Evolutionary conservation across 2,888 invertebrate genomes (phyloP).

Genomic region (Phrixothrix hirtus): DNA sequence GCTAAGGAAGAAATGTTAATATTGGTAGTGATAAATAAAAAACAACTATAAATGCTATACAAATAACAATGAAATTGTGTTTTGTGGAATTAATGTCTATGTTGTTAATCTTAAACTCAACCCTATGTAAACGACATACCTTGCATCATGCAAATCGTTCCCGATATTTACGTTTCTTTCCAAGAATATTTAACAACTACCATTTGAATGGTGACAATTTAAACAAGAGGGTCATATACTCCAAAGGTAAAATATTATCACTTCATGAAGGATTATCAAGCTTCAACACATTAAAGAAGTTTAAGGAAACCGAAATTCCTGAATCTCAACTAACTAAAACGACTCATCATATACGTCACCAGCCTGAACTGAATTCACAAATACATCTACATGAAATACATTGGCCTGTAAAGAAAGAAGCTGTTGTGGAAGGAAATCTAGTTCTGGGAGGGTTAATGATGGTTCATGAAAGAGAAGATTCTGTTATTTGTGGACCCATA

Average conservation of each 20-base stretch:
- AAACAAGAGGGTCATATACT: too few relatives aligned
- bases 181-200: background rate
- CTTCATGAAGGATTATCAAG: conserved; percentile 18
- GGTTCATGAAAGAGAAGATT: conserved; percentile 90
- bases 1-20: too few relatives aligned
- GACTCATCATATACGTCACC: conserved; percentile 25
- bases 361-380: conserved; percentile 17
- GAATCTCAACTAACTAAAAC: conserved; percentile 12
- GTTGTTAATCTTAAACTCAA: conserved; percentile 4
- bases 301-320: conserved; percentile 16
- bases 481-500: conserved; percentile 85
- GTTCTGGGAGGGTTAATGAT: conserved; percentile 92
- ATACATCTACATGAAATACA: conserved; percentile 41
- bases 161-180: background rate
- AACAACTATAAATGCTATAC: too few relatives aligned
- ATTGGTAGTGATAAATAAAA: too few relatives aligned
- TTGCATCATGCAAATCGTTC: conserved; percentile 7
- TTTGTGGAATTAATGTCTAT: conserved; percentile 3
- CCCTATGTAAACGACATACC: conserved; percentile 10
- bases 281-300: conserved; percentile 3
- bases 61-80: conserved; percentile 15
- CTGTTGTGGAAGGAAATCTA: conserved; percentile 85
- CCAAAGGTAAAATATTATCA: background rate
- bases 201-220: background rate
- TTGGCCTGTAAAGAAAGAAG: conserved; percentile 87